Percentiles rank a stretch among this genome's conserved stretches.
Conservation (phyloP, 2,888 invertebrate genomes). For the Drosophila setosimentum region DNA sequence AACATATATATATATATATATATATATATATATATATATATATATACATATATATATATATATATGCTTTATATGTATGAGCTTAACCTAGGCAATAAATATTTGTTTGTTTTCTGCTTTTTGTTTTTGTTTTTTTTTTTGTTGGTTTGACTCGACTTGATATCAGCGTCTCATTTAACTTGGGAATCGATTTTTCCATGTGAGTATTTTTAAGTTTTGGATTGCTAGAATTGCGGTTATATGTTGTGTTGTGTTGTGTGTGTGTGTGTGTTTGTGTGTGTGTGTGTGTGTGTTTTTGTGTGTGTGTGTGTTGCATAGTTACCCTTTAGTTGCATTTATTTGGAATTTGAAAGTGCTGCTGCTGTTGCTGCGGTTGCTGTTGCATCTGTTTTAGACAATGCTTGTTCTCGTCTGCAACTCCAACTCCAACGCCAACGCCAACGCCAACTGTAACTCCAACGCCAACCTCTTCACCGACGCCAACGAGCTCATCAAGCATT, state of each 20-base stretch:
- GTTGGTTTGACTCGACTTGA: slow-evolving; percentile 34
- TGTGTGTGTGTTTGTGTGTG: slow-evolving; percentile 17
- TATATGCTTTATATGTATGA: slow-evolving; percentile 45
- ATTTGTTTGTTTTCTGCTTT: slow-evolving; percentile 35
- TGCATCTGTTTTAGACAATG: slow-evolving; percentile 3
- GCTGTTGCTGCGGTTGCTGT: slow-evolving; percentile 9
- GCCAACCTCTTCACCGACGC: slow-evolving; percentile 33
- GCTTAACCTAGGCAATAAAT: slow-evolving; percentile 75
- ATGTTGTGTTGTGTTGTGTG: slow-evolving; percentile 31
- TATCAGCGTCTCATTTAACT: slow-evolving; percentile 42
- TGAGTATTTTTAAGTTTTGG: slow-evolving; percentile 56
- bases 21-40: slow-evolving; percentile 21
- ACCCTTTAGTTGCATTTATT: slow-evolving; percentile 56
- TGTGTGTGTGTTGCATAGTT: slow-evolving; percentile 35
- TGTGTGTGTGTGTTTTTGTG: slow-evolving; percentile 3
- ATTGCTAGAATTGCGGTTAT: slow-evolving; percentile 65
- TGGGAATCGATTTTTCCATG: slow-evolving; percentile 25
- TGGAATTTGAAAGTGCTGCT: slow-evolving; percentile 26
- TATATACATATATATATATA: slow-evolving; percentile 8
- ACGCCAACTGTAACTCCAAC: not conserved
- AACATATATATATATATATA: slow-evolving; percentile 15
- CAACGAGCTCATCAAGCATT: slow-evolving; percentile 68
- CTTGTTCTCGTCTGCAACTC: not conserved
- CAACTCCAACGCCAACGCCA: not conserved
- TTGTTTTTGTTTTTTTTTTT: slow-evolving; percentile 5